A percentile compares a stretch with the other conserved stretches of the same genome.
These are phyloP conservation scores for Xenotilapia longispinis DNA, from an alignment of 2,113 vertebrate species.

Conservation along the genomic window DNA sequence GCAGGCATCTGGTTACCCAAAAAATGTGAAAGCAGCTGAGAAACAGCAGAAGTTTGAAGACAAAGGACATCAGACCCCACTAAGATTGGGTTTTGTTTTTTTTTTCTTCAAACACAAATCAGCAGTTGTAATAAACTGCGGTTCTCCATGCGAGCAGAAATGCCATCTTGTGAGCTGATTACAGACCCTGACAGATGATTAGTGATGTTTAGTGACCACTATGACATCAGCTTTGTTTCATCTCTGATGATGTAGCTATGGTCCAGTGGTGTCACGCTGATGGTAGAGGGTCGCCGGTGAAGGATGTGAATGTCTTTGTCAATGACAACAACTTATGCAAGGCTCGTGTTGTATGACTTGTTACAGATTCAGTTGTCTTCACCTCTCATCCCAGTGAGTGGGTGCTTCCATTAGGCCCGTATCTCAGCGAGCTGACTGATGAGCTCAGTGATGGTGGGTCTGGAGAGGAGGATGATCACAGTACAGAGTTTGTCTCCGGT, in stretches of 20 bases:
- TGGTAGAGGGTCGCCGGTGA: not conserved
- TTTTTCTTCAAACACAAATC: not conserved
- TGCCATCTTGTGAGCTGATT: not conserved
- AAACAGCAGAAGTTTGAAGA: not conserved
- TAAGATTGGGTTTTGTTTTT: not conserved
- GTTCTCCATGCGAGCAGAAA: not conserved
- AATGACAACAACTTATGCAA: not conserved
- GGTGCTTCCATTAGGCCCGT: fast-evolving
- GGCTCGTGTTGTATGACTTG: not conserved
- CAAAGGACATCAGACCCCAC: not conserved
- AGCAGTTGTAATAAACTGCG: not conserved
- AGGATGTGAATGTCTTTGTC: not conserved
- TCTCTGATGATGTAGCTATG: not conserved
- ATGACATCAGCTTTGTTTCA: not conserved
- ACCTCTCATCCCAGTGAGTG: not conserved
- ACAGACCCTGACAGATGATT: not conserved
- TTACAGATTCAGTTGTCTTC: not conserved
- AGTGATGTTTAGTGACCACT: not conserved
- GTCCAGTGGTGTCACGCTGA: not conserved
- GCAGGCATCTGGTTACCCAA: not conserved
- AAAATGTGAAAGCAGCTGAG: not conserved
- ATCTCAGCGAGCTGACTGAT: too few species aligned
- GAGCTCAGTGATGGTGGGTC: not conserved
- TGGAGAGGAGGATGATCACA: not conserved
- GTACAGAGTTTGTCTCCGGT: fast-evolving